Base-by-base conservation (phyloP, 2,888 invertebrate genomes). In the Stenolophus ochropezus region DNA sequence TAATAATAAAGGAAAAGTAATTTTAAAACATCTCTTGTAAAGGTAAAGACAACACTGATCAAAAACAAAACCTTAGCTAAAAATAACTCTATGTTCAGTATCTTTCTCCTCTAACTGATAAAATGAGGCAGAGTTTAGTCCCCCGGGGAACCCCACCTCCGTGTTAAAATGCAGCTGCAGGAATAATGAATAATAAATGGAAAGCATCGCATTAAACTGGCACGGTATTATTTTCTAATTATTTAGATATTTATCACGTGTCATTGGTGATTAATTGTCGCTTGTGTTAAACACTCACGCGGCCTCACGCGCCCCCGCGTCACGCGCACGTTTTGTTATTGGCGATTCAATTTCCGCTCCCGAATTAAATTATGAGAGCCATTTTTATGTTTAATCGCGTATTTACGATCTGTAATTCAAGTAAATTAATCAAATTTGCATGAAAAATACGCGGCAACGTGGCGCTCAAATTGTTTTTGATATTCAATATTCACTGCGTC, bases 241-340 rank as follows among this genome's bases (percentile, higher is more conserved):
- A 80, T 80, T 80, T 73, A 51, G 80, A 80, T 80, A 80, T 80
- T 80, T 80, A 80, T 80, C 80, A 80, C 80, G 73, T 80, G 80
- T 80, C 80, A 80, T 71, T 73, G 53, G 42, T 56, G 80, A 80
- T 80, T 80, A 80, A 80, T 80, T 56, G 56, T 71, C 27, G 49
- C 21, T 21, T 42, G 33, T 42, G 33, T 42, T 11, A 8, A 23
- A n/a, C 16, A 47, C n/a, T 18, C 16, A 65, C 21, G 69, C 6
- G 69, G 78, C 49, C 33, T 5, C 42, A 20, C 33, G 71, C 27
- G 71, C n/a, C 47, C 8, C 33, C 42, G 33, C 71, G 71, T n/a
- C 49, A 73, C 73, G 73, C 49, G 47, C 47, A 49, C 49, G 73
- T 73, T 73, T 73, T 73, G 49, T 73, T 73, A 73, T 71, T 71